Base-by-base conservation (phyloP, 2,113 vertebrate species). In the Forbesichthys papilliferus region DNA sequence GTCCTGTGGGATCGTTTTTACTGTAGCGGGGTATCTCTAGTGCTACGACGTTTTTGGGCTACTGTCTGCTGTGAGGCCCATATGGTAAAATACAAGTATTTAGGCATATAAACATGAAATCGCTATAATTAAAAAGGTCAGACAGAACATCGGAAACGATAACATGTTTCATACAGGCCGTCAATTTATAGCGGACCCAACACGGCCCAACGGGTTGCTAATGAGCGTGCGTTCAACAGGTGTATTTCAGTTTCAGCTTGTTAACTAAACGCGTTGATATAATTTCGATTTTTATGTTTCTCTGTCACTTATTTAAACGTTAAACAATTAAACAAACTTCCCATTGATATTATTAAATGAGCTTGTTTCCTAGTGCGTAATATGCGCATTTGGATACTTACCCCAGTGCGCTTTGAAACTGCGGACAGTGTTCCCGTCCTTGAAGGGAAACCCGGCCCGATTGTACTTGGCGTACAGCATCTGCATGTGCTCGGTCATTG, bases 401-500 rank as follows among this genome's bases (percentile, higher is more conserved):
- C 93, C 93, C 87, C 82, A 88, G 56, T 93, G 91, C 71, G 91
- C 92, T 77, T 91, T 93, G 77, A 94, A 94, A 64, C 96, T 95
- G 63, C 96, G 95, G 20, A 98, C 95, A 0, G 97, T 98, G 92
- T 99, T 98, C 3, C 96, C 95, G 66, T 94, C 92, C 68, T 83
- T 88, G 76, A 91, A 91, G 33, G 83, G 83, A 67, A 89, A 92
- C 6, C 89, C 91, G 18, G 88, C 89, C 18, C 75, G 89, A 71
- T 88, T 89, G 91, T 95, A 98, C 82, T 94, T 94, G 36, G 92
- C 88, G 70, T 98, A 98, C 64, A 98, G 94, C 80, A 93, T 88
- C 82, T 94, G 92, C 97, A 98, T 98, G 87, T 98, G 97, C 74
- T 95, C 94, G 4, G 96, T 95, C 69, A 96, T 90, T 66, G 90